phyloP scores from a whole-genome alignment of 2,797 vertebrate genomes.

The Arnoldichthys spilopterus region DNA sequence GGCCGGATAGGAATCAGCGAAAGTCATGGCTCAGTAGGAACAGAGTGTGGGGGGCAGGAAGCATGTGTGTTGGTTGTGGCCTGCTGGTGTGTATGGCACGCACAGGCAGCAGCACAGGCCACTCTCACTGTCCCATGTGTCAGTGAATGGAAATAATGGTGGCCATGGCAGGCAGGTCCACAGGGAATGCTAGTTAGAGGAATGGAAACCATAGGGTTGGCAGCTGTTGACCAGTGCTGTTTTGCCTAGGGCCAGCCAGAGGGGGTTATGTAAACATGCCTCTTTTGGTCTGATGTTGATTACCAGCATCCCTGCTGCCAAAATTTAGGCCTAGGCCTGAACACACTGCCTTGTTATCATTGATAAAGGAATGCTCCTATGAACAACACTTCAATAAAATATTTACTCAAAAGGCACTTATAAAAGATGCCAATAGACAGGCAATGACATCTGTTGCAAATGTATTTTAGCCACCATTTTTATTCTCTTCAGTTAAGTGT shows the following conservation, averaged over 20 bases:
- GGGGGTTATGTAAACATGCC: constrained; percentile 78
- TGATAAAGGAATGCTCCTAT: constrained; percentile 43
- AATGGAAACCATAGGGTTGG: constrained; percentile 39
- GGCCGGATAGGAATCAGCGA: constrained; percentile 46
- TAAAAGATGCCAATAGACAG: not conserved
- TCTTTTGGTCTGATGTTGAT: constrained; percentile 74
- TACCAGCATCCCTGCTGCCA: constrained; percentile 70
- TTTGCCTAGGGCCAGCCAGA: constrained; percentile 69
- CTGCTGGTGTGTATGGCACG: constrained; percentile 20
- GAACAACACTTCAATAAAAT: not conserved
- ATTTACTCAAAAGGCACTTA: not conserved
- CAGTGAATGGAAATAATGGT: constrained; percentile 43
- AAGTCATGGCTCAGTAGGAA: constrained; percentile 54
- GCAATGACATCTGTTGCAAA: not conserved
- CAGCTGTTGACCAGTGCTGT: constrained; percentile 50
- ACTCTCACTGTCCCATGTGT: constrained; percentile 32
- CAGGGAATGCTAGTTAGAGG: constrained; percentile 59
- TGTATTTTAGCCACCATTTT: not conserved
- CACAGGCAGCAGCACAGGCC: constrained; percentile 4
- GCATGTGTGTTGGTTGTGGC: constrained; percentile 37
- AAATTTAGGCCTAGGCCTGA: constrained; percentile 66
- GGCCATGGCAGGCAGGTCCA: constrained; percentile 43
- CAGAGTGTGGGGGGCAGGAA: constrained; percentile 44
- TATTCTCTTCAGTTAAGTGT: not conserved
- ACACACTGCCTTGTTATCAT: constrained; percentile 69